phyloP scores from a whole-genome alignment of 2,113 vertebrate genomes.

The Anas platyrhynchos region DNA sequence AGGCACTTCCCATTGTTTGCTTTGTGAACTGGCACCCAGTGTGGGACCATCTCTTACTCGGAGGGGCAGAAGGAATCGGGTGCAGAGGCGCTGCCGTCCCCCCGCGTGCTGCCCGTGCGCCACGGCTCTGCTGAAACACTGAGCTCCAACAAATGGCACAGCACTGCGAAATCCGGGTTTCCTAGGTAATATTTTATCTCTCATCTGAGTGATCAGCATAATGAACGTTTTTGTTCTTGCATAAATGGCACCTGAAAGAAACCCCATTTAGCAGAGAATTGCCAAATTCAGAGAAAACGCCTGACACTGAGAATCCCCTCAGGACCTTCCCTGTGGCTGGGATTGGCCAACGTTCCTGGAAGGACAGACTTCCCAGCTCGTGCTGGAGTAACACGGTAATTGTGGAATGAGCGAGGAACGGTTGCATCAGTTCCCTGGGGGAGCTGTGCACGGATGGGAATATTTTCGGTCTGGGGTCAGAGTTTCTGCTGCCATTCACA shows the following conservation, averaged over 20 bases:
- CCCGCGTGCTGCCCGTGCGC: rapidly evolving
- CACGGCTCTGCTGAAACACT: background rate
- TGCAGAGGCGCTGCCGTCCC: background rate
- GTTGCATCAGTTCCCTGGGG: slow-evolving; percentile 2
- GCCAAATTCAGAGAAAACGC: background rate
- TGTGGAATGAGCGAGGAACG: slow-evolving; percentile 4
- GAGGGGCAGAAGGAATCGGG: background rate
- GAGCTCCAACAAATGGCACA: background rate
- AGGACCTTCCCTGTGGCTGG: background rate
- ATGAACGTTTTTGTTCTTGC: slow-evolving; percentile 22
- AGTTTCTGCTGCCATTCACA: background rate
- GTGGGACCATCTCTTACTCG: background rate
- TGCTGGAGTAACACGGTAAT: slow-evolving; percentile 5
- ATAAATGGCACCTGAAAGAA: slow-evolving; percentile 42
- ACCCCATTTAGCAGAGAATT: background rate
- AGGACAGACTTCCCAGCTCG: slow-evolving; percentile 15
- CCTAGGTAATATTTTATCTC: slow-evolving; percentile 35
- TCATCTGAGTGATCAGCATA: slow-evolving; percentile 16
- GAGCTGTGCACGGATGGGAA: background rate
- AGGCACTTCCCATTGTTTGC: background rate
- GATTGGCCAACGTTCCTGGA: background rate
- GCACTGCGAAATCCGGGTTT: background rate
- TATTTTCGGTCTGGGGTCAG: background rate
- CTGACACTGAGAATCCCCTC: slow-evolving; percentile 10
- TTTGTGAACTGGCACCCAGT: background rate